Conservation (phyloP, 2,888 invertebrate species). For the Leptinotarsa juncta region DNA sequence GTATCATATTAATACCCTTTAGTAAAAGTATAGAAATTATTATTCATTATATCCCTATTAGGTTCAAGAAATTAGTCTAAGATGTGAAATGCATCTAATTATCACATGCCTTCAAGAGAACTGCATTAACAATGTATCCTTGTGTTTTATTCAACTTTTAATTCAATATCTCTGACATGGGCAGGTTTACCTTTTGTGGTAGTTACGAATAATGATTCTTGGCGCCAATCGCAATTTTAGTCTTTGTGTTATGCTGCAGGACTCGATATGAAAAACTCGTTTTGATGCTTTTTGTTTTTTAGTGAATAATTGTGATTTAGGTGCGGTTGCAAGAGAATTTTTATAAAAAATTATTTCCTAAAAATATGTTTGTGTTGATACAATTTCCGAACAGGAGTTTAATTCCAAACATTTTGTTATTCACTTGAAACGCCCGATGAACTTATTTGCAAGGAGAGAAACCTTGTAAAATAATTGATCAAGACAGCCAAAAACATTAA, state of each 20-base stretch:
- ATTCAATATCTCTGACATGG: background rate
- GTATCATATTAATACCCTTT: constrained; percentile 31
- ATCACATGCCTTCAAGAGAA: constrained; percentile 7
- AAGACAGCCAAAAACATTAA: background rate
- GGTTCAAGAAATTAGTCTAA: constrained; percentile 27
- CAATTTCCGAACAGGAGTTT: too few relatives aligned
- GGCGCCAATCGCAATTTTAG: constrained; percentile 5
- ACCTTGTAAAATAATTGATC: too few relatives aligned
- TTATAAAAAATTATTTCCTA: too few relatives aligned
- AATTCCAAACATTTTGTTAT: too few relatives aligned
- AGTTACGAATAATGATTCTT: background rate
- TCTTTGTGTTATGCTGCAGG: background rate
- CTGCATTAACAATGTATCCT: constrained; percentile 3
- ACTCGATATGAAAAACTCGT: background rate
- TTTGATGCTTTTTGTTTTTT: background rate
- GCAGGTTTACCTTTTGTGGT: background rate
- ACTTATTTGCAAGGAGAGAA: too few relatives aligned
- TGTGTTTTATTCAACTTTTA: background rate
- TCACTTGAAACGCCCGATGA: too few relatives aligned
- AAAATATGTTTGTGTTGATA: too few relatives aligned
- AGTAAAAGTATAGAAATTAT: constrained; percentile 17
- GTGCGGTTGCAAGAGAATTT: too few relatives aligned
- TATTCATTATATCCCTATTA: constrained; percentile 33
- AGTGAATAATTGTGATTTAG: too few relatives aligned
- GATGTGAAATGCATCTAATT: constrained; percentile 29